phyloP scores from a whole-genome alignment of 2,797 vertebrate genomes.

The Lycodopsis pacificus region DNA sequence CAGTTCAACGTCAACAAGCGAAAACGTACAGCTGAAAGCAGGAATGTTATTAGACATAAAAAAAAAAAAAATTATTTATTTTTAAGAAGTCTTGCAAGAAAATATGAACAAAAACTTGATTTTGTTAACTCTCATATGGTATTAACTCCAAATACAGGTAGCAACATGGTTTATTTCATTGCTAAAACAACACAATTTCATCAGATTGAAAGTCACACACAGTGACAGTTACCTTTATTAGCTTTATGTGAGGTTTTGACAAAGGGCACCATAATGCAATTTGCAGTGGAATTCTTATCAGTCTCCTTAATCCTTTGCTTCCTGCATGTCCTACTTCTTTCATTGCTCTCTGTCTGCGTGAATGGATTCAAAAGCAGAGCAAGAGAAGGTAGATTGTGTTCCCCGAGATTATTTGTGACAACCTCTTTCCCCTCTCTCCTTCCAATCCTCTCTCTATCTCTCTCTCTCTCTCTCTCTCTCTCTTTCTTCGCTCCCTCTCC shows the following conservation, averaged over 20 bases:
- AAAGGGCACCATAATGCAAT: not conserved
- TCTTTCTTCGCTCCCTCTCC: not conserved
- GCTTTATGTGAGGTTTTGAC: not conserved
- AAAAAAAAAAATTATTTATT: slow-evolving; percentile 6
- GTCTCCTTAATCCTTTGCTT: not conserved
- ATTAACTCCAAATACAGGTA: not conserved
- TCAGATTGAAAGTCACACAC: not conserved
- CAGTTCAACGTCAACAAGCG: slow-evolving; percentile 31
- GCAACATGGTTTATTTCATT: not conserved
- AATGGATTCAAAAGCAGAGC: slow-evolving; percentile 11
- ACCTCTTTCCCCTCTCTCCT: slow-evolving; percentile 1
- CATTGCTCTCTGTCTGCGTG: not conserved
- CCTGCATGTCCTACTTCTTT: slow-evolving; percentile 4
- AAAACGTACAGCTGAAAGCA: slow-evolving; percentile 18
- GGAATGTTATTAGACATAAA: not conserved
- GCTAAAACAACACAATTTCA: not conserved
- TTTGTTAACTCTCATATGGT: not conserved
- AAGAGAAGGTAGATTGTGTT: not conserved
- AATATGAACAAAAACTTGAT: not conserved
- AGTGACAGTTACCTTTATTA: not conserved
- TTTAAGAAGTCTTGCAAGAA: not conserved
- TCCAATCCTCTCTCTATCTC: slow-evolving; percentile 11
- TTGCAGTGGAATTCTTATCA: not conserved
- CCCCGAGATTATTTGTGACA: slow-evolving; percentile 22
- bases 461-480: slow-evolving; percentile 4